Conservation (phyloP, 1,140 invertebrate genomes). For the Pseudomyrmex flavicornis region DNA sequence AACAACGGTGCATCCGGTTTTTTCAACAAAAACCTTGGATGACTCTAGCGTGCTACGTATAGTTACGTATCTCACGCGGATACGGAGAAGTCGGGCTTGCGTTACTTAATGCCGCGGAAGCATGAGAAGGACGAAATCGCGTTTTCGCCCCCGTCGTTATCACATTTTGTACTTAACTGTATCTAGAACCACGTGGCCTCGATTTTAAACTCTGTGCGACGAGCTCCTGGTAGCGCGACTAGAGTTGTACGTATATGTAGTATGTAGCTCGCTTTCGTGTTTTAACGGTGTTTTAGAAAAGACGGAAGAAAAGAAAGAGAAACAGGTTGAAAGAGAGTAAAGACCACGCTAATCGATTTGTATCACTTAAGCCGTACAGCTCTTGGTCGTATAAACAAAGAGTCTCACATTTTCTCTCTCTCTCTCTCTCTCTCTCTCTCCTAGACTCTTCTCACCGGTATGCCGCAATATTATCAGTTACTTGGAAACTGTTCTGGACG, state of each 20-base stretch:
- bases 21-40: neutral
- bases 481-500: neutral
- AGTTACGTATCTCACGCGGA: constrained; percentile 52
- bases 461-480: constrained; percentile 47
- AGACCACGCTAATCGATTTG: constrained; percentile 53
- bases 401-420: neutral
- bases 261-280: constrained; percentile 16
- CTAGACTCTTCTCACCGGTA: neutral
- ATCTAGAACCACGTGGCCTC: constrained; percentile 32
- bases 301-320: no score
- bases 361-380: constrained; percentile 39
- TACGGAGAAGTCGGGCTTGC: neutral
- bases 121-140: constrained; percentile 23
- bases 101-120: constrained; percentile 12
- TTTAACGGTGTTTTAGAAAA: constrained; percentile 24
- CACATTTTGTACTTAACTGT: constrained; percentile 49
- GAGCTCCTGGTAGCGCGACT: neutral
- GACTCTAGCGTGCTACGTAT: constrained; percentile 31
- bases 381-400: constrained; percentile 43
- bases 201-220: constrained; percentile 30
- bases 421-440: neutral
- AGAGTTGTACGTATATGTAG: neutral
- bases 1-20: constrained; percentile 25
- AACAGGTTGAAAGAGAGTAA: constrained; percentile 42
- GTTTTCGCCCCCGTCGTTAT: constrained; percentile 44